Base-by-base conservation (phyloP, 2,888 invertebrate species). In the Prenolepis imparis region DNA sequence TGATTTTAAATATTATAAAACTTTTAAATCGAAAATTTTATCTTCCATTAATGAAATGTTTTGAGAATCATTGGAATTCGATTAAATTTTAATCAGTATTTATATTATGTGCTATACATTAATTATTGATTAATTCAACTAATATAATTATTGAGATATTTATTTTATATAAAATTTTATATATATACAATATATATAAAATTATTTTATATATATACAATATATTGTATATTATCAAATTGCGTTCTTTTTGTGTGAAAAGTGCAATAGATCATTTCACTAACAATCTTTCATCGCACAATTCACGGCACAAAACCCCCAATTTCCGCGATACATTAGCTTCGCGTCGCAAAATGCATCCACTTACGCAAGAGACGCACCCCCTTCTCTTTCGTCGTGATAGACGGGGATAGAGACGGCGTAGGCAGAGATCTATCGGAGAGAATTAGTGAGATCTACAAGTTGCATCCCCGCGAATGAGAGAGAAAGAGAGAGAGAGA, bases 361-460 rank as follows among this genome's bases (percentile, higher is more conserved):
- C 68, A 80, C 78, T 80, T 80, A 80, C 68, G 68, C 68, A 68
- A 12, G 44, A 78, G 70, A 68, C 78, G 70, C 78, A 80, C 24
- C 59, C 78, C 70, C 36, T 70, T 44, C 57, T 41, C 36, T 6
- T 55, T 57, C 59, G 24, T 68, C 67, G 59, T 80, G 78, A 80
- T 59, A 78, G 78, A 78, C 68, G 68, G 70, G 70, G 70, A 59
- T 80, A n/a, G 78, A 78, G 68, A 66, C 55, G 39, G 66, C n/a
- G 66, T 66, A 78, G 78, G 78, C 78, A 80, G 78, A 80, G 78
- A 80, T 80, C 78, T 80, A 80, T 80, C 78, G 78, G 78, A 80
- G 70, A 80, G 70, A 80, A 80, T 80, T 80, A 80, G 78, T 80
- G 78, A 80, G 70, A 80, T 80, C 78, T 80, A 80, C 78, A 80